Conservation (phyloP, 2,888 invertebrate genomes). For the Hoplodrina blanda region DNA sequence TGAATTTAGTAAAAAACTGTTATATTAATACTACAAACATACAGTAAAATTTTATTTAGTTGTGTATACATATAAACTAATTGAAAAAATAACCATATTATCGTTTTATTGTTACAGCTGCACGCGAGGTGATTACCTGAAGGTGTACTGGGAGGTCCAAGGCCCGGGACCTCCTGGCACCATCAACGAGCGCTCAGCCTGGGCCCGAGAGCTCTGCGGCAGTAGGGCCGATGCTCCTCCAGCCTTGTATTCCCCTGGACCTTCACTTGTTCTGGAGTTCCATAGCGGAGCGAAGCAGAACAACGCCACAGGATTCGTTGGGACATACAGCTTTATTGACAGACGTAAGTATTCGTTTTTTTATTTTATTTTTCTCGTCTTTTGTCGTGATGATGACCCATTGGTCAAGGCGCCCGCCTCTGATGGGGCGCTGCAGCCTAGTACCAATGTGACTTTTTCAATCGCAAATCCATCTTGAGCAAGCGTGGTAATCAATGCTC, state of each 20-base stretch:
- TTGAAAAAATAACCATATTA: neutral
- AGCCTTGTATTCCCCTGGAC: slow-evolving; percentile 94
- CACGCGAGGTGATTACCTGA: slow-evolving; percentile 93
- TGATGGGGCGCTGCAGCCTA: too few species aligned
- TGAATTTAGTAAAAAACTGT: too few species aligned
- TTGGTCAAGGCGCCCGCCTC: too few species aligned
- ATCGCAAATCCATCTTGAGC: too few species aligned
- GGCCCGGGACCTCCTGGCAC: slow-evolving; percentile 92
- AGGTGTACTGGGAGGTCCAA: slow-evolving; percentile 95
- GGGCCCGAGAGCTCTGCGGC: slow-evolving; percentile 94
- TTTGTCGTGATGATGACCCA: too few species aligned
- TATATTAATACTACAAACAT: too few species aligned
- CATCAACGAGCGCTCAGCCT: slow-evolving; percentile 94
- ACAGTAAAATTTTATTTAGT: too few species aligned
- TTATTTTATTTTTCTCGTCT: too few species aligned
- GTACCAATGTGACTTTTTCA: too few species aligned
- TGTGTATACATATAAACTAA: too few species aligned
- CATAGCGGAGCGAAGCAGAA: slow-evolving; percentile 90
- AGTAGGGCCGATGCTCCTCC: slow-evolving; percentile 92
- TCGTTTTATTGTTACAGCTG: slow-evolving; percentile 91
- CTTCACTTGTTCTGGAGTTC: slow-evolving; percentile 94
- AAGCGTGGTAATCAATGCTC: too few species aligned
- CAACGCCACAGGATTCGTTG: slow-evolving; percentile 93
- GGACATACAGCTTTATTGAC: slow-evolving; percentile 94
- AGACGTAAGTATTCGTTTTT: slow-evolving; percentile 91